Percentiles rank a stretch among this genome's conserved stretches.
Conservation (phyloP, 1,140 invertebrate species). For the Pseudomyrmex concolor region DNA sequence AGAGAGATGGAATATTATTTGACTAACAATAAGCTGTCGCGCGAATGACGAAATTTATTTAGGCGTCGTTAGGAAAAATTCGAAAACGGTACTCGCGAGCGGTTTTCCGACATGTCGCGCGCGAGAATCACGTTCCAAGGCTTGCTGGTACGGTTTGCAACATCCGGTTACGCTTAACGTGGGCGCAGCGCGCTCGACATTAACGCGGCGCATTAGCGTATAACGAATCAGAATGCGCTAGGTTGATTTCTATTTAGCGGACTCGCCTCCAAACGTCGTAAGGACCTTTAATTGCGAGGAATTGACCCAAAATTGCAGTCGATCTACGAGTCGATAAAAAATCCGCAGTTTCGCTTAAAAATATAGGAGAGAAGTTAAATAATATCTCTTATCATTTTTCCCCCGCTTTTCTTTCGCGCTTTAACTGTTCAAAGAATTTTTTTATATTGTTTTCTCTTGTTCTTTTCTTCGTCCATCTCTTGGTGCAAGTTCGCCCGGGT, state of each 20-base stretch:
- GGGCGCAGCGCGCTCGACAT: conserved; percentile 59
- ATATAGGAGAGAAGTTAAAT: background rate
- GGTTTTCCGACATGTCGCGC: conserved; percentile 67
- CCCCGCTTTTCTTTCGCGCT: background rate
- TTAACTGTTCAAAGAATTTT: background rate
- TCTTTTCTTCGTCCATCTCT: background rate
- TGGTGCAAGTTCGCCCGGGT: conserved; percentile 53
- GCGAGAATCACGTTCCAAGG: conserved; percentile 68
- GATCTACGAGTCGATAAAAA: background rate
- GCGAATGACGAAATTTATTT: conserved; percentile 24
- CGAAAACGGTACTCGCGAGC: conserved; percentile 47
- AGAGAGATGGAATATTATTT: background rate
- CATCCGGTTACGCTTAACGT: conserved; percentile 70
- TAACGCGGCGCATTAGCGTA: conserved; percentile 53
- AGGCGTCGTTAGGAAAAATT: conserved; percentile 38
- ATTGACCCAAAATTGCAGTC: conserved; percentile 20
- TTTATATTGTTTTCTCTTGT: background rate
- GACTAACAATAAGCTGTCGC: background rate
- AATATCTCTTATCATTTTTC: conserved; percentile 31
- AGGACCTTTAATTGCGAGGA: conserved; percentile 56
- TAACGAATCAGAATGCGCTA: conserved; percentile 58
- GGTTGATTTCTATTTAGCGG: conserved; percentile 59
- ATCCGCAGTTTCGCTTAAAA: background rate
- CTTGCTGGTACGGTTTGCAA: conserved; percentile 63
- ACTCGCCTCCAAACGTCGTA: conserved; percentile 34